phyloP scores from a whole-genome alignment of 1,140 invertebrate species.

The Aethina tumida region DNA sequence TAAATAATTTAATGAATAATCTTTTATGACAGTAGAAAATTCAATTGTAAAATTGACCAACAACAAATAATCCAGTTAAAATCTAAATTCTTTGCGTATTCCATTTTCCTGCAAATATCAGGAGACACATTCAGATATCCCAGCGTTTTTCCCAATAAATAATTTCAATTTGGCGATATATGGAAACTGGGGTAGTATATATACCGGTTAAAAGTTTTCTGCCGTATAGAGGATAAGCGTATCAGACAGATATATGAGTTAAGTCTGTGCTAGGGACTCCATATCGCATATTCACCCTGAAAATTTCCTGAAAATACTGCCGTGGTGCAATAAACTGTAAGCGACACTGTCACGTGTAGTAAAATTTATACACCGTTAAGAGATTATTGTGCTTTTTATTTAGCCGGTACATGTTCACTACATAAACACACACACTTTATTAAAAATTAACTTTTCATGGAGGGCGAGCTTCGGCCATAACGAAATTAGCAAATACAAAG shows the following conservation, averaged over 20 bases:
- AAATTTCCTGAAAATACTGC: slow-evolving; percentile 17
- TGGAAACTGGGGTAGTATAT: slow-evolving; percentile 21
- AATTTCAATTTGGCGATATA: slow-evolving; percentile 19
- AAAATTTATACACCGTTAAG: slow-evolving; percentile 15
- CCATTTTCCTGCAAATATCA: too few relatives aligned
- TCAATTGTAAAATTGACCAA: too few relatives aligned
- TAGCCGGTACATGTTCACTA: too few relatives aligned
- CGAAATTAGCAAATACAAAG: too few relatives aligned
- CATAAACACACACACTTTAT: too few relatives aligned
- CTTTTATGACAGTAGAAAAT: too few relatives aligned
- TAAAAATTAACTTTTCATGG: too few relatives aligned
- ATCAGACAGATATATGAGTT: slow-evolving; percentile 23
- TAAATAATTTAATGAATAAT: too few relatives aligned
- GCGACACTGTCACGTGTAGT: slow-evolving; percentile 18
- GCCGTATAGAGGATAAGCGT: slow-evolving; percentile 17
- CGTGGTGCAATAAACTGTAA: slow-evolving; percentile 18
- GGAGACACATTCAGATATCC: too few relatives aligned
- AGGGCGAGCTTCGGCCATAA: too few relatives aligned
- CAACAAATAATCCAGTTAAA: too few relatives aligned
- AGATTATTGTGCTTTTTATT: slow-evolving; percentile 6
- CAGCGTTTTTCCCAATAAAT: slow-evolving; percentile 18
- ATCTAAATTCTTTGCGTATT: too few relatives aligned
- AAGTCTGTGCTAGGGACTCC: slow-evolving; percentile 17
- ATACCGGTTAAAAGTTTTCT: slow-evolving; percentile 20
- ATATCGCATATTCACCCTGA: slow-evolving; percentile 18